phyloP scores from a whole-genome alignment of 2,888 invertebrate species.

The Helicoverpa assulta region DNA sequence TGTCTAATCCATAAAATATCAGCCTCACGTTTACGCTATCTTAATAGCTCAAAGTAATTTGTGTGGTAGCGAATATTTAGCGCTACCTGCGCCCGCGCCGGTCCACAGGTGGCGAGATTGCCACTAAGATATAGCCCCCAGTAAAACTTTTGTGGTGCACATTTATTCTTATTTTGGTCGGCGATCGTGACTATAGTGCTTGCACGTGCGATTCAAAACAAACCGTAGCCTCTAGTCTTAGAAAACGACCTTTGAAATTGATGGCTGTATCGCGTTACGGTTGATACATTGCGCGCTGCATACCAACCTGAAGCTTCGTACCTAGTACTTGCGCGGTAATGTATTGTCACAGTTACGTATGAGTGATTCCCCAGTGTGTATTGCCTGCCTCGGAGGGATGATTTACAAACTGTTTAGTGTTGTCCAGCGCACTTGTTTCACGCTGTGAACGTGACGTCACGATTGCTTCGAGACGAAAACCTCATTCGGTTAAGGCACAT shows the following conservation, averaged over 20 bases:
- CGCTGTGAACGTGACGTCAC: slow-evolving; percentile 79
- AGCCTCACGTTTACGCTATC: slow-evolving; percentile 30
- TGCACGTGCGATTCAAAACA: slow-evolving; percentile 76
- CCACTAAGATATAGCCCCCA: slow-evolving; percentile 57
- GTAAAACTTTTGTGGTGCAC: slow-evolving; percentile 58
- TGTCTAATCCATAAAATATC: slow-evolving; percentile 35
- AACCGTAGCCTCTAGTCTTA: slow-evolving; percentile 68
- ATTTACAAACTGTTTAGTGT: slow-evolving; percentile 76
- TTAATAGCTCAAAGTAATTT: slow-evolving; percentile 57
- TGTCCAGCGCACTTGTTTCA: slow-evolving; percentile 75
- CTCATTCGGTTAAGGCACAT: slow-evolving; percentile 60
- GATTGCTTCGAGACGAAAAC: slow-evolving; percentile 74
- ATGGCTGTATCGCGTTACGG: slow-evolving; percentile 25
- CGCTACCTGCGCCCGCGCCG: slow-evolving; percentile 30
- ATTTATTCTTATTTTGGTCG: slow-evolving; percentile 65
- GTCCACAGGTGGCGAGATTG: slow-evolving; percentile 62
- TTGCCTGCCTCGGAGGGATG: slow-evolving; percentile 73
- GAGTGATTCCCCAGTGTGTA: slow-evolving; percentile 41
- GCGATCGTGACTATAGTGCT: slow-evolving; percentile 73
- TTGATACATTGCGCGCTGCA: slow-evolving; percentile 35
- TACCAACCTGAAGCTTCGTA: background rate
- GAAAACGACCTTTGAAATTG: slow-evolving; percentile 57
- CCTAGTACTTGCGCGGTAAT: slow-evolving; percentile 35
- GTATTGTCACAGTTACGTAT: slow-evolving; percentile 27
- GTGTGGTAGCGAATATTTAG: slow-evolving; percentile 55